Evolutionary conservation across 2,113 vertebrate species (phyloP), one percentile per base, ranked within the genome.

Genomic region (Gambusia holbrooki): DNA sequence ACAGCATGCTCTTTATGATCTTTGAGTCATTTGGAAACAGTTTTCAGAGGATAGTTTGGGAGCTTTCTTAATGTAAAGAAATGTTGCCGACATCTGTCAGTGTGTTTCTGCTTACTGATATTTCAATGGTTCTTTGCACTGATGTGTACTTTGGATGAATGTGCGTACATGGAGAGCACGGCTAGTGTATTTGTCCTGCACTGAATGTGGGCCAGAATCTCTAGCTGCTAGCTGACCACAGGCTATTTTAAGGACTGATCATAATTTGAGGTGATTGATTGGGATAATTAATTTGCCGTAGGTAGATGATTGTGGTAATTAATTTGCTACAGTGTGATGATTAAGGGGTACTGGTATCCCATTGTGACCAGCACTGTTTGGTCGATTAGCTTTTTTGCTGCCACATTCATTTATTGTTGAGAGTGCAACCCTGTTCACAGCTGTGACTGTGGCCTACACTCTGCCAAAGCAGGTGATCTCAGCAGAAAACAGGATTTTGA

Each of bases 241-340:
- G 81, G 78, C 92, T 93, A 90, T 93, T 92, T 93, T 94, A 91
- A 88, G 88, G 84, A 76, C 82, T 82, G 76, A 65, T 74, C 86
- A 87, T 90, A 90, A 93, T 93, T 83, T 93, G 89, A 74, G 87
- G 82, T 92, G 86, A 93, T 92, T 93, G 92, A 93, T 92, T 92
- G 87, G 89, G 88, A 91, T 93, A 92, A 94, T 94, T 92, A 92
- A 91, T 93, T 92, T 92, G 83, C 90, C 77, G 88, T 91, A 89
- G 91, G 84, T 90, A 85, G 92, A 92, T 91, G 90, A 93, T 88
- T 90, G 87, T 89, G 85, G 93, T 92, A 92, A 94, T 94, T 92
- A 91, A 92, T 93, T 92, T 89, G 88, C 89, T 88, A 82, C 83
- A 82, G 91, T 85, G 82, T 76, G 84, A 92, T 92, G 89, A 93